Evolutionary conservation across 92 coral and sea anemone genomes (phyloP).

Genomic region (Pocillopora meandrina): DNA sequence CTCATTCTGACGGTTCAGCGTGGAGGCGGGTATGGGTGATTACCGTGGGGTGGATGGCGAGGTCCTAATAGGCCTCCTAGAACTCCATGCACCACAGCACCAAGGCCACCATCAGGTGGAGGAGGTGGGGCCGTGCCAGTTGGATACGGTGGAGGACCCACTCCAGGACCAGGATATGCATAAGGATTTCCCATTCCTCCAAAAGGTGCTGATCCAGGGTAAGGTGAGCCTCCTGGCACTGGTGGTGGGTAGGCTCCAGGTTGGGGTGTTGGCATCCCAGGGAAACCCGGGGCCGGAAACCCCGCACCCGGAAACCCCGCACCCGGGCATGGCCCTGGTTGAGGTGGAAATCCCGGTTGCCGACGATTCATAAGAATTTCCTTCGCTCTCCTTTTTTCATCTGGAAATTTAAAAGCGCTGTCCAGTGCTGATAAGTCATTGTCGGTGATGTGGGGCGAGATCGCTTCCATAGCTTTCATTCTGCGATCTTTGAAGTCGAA

Average conservation of each 20-base stretch:
- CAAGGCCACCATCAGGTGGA: neutral
- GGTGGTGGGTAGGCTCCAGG: constrained; percentile 7
- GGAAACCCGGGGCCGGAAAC: constrained; percentile 20
- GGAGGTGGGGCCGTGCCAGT: constrained; percentile 35
- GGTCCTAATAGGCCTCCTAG: too few species aligned
- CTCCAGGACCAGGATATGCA: neutral
- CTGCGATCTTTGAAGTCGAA: constrained; percentile 63
- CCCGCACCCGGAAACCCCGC: constrained; percentile 15
- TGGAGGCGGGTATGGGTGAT: too few species aligned
- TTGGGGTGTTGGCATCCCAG: constrained; percentile 17
- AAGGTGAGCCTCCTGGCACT: constrained; percentile 28
- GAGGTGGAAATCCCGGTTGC: constrained; percentile 11
- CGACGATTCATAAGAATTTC: constrained; percentile 34
- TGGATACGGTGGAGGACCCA: constrained; percentile 34
- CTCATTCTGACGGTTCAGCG: too few species aligned
- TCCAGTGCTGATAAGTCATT: constrained; percentile 51
- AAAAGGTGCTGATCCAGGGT: constrained; percentile 20
- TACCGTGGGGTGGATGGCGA: too few species aligned
- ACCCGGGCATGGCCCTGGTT: constrained; percentile 21
- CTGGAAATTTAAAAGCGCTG: constrained; percentile 34
- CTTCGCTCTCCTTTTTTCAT: constrained; percentile 51
- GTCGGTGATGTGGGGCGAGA: constrained; percentile 53
- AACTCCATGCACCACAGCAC: neutral
- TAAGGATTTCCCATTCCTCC: constrained; percentile 15
- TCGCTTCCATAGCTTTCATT: constrained; percentile 50